phyloP scores from a whole-genome alignment of 1,140 invertebrate genomes.

The Dreissena rostriformis region DNA sequence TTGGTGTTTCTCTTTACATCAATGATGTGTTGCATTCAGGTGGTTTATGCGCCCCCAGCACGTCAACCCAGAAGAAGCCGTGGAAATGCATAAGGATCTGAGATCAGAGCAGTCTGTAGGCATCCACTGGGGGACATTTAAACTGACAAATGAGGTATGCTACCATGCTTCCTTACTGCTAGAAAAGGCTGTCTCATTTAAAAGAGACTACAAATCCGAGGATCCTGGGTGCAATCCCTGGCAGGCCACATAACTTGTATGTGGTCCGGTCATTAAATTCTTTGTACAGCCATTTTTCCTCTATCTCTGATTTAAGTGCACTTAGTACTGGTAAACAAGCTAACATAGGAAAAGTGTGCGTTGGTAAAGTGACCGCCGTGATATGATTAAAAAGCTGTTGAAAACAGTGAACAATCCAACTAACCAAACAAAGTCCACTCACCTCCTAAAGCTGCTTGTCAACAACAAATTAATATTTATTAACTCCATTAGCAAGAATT shows the following conservation, averaged over 20 bases:
- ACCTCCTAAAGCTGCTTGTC: too few relatives aligned
- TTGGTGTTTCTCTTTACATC: background rate
- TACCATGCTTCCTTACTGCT: background rate
- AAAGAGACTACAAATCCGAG: background rate
- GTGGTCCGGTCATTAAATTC: background rate
- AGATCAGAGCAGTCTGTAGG: conserved; percentile 70
- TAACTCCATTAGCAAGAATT: too few relatives aligned
- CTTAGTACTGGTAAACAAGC: too few relatives aligned
- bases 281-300: background rate
- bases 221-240: background rate
- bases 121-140: conserved; percentile 81
- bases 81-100: conserved; percentile 82
- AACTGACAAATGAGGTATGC: conserved; percentile 70
- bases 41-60: conserved; percentile 82
- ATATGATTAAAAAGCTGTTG: too few relatives aligned
- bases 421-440: too few relatives aligned
- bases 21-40: conserved; percentile 47
- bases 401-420: too few relatives aligned
- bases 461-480: too few relatives aligned
- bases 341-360: too few relatives aligned
- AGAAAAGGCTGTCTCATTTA: background rate
- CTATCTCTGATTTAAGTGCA: too few relatives aligned
- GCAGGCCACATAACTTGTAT: background rate
- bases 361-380: too few relatives aligned
- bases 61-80: conserved; percentile 82